Base-by-base conservation (phyloP, 2,113 vertebrate species). In the Notarius quadriscutis region DNA sequence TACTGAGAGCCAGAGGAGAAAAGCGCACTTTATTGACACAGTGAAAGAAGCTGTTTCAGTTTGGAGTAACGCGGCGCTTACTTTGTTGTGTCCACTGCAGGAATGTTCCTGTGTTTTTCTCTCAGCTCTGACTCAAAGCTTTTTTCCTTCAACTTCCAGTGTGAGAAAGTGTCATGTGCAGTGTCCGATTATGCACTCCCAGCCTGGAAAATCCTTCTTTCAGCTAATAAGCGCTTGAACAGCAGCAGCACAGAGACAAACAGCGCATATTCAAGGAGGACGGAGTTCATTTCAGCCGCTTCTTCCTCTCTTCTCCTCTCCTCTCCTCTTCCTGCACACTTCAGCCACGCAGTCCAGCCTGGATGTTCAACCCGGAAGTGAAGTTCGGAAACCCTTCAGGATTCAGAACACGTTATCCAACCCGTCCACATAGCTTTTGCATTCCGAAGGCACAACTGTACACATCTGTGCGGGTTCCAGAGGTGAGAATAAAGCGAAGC, bases 351-450 rank as follows among this genome's bases (percentile, higher is more conserved):
- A n/a, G 53, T 63, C 55, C 63, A 9, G n/a, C 20, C 72, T 25
- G 65, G 55, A 81, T 9, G 48, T 53, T 55, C 58, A 41, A 86
- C 83, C 84, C 89, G 87, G 84, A 88, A 90, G 75, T 75, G 85
- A 87, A 81, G 53, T 2, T 10, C 10, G 27, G 30, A 62, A 51
- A 48, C 41, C n/a, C 75, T 14, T 72, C 81, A 79, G 30, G 81
- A 30, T 69, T 67, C 15, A 53, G 55, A 77, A 17, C 55, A 55
- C 62, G 34, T 84, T 53, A 69, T 84, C 62, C n/a, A 41, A 57
- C 27, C 78, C 41, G 58, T 41, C 51, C 79, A 30, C 27, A 57
- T 55, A 20, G 63, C 11, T 15, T n/a, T 22, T 83, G 60, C 79
- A 86, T 79, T 27, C 30, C 67, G 57, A 14, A 34, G 34, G 22